Percentiles rank a stretch among this genome's conserved stretches.
Evolutionary conservation across 1,140 invertebrate genomes (phyloP).

Genomic region (Ceratitis capitata): DNA sequence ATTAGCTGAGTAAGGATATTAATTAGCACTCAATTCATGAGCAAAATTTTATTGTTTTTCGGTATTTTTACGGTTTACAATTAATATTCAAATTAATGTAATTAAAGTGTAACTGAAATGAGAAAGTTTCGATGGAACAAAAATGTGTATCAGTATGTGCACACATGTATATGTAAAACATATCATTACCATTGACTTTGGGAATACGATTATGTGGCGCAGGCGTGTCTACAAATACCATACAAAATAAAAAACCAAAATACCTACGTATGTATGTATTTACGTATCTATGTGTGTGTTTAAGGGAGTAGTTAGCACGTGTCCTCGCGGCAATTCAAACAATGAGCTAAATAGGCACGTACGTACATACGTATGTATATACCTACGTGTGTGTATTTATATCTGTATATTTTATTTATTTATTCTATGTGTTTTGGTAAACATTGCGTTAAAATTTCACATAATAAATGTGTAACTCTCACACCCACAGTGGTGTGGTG

Average conservation of each 20-base stretch:
- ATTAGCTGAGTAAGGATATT: neutral
- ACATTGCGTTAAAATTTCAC: neutral
- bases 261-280: neutral
- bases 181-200: neutral
- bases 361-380: neutral
- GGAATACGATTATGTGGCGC: neutral
- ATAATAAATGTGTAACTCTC: slow-evolving; percentile 1
- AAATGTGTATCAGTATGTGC: neutral
- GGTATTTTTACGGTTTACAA: neutral
- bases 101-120: neutral
- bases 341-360: neutral
- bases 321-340: neutral
- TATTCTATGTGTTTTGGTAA: neutral
- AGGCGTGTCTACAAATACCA: neutral
- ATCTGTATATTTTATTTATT: neutral
- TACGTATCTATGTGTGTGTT: neutral
- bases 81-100: neutral
- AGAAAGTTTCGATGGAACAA: neutral
- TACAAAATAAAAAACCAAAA: neutral
- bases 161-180: neutral
- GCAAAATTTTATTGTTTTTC: neutral
- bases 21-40: neutral
- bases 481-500: neutral
- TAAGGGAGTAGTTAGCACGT: neutral
- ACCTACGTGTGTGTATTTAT: too few relatives aligned